Evolutionary conservation across 2,113 vertebrate species (phyloP).

Genomic region (Plectropomus leopardus): DNA sequence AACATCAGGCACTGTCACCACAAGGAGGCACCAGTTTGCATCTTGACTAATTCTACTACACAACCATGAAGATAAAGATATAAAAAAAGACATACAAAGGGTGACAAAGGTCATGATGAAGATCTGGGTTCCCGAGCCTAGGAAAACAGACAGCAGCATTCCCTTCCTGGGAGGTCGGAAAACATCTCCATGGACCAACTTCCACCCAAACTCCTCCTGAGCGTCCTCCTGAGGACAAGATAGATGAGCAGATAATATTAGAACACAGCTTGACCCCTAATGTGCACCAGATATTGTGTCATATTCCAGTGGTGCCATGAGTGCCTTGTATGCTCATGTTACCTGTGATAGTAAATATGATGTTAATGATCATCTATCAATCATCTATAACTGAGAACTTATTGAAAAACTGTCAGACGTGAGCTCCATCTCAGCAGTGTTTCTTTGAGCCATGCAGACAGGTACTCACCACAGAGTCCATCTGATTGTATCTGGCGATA

Average conservation of each 20-base stretch:
- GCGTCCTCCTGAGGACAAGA: constrained; percentile 89
- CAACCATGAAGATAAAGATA: not conserved
- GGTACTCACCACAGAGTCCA: constrained; percentile 87
- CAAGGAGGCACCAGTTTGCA: not conserved
- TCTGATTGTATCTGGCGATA: constrained; percentile 96
- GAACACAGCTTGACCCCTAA: not conserved
- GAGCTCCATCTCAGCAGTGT: not conserved
- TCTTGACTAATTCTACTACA: not conserved
- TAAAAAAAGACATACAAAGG: constrained; percentile 88
- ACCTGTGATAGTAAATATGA: not conserved
- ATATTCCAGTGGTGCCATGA: not conserved
- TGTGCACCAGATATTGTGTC: not conserved
- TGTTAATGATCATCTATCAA: not conserved
- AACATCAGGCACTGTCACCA: not conserved
- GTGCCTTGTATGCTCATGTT: not conserved
- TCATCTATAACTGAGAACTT: not conserved
- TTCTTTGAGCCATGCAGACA: not conserved
- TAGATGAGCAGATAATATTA: not conserved
- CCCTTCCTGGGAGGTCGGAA: constrained; percentile 94
- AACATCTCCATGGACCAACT: constrained; percentile 95
- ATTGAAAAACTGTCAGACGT: not conserved
- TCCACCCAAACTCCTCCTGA: constrained; percentile 98
- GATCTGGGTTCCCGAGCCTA: constrained; percentile 95
- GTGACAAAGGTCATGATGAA: constrained; percentile 98
- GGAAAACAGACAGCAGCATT: constrained; percentile 94